A percentile compares a stretch with the other conserved stretches of the same genome.
Conservation (phyloP, 2,797 vertebrate species). For the Sebastes oblongus region DNA sequence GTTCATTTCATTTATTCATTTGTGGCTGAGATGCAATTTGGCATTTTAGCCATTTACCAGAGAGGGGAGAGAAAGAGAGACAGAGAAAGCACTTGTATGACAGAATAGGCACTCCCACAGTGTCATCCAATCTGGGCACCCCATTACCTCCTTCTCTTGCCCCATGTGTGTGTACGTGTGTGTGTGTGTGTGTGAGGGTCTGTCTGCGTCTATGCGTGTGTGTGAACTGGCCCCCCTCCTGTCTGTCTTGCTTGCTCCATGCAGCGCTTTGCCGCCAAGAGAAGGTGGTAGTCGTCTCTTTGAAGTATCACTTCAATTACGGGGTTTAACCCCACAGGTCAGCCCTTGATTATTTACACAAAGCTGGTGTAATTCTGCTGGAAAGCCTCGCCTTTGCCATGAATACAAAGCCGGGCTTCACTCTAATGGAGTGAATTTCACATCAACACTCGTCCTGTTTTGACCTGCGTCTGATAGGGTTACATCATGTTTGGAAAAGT, state of each 20-base stretch:
- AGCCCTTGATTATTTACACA: slow-evolving; percentile 99
- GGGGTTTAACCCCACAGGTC: slow-evolving; percentile 98
- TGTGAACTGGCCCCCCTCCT: slow-evolving; percentile 37
- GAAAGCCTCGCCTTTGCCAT: slow-evolving; percentile 89
- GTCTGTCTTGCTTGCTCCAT: slow-evolving; percentile 68
- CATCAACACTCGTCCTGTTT: slow-evolving; percentile 79
- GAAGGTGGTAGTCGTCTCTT: slow-evolving; percentile 94
- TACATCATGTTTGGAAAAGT: slow-evolving; percentile 79
- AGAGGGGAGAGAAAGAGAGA: slow-evolving; percentile 66
- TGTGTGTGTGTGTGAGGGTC: slow-evolving; percentile 14
- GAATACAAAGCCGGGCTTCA: slow-evolving; percentile 86
- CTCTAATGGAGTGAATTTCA: slow-evolving; percentile 89
- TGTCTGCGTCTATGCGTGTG: slow-evolving; percentile 31
- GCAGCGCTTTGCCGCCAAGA: slow-evolving; percentile 75
- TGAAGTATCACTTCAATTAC: slow-evolving; percentile 99
- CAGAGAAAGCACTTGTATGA: slow-evolving; percentile 87
- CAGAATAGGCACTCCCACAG: slow-evolving; percentile 84
- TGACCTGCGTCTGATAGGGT: slow-evolving; percentile 93
- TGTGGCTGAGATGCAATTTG: slow-evolving; percentile 87
- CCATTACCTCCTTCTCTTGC: slow-evolving; percentile 70
- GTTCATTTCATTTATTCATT: slow-evolving; percentile 86
- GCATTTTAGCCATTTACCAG: slow-evolving; percentile 85
- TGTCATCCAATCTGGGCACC: slow-evolving; percentile 78
- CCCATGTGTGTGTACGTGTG: slow-evolving; percentile 29
- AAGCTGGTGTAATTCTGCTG: slow-evolving; percentile 93